Evolutionary conservation across 2,113 vertebrate genomes (phyloP), one percentile per base, ranked within the genome.

Genomic region (Numenius arquata): DNA sequence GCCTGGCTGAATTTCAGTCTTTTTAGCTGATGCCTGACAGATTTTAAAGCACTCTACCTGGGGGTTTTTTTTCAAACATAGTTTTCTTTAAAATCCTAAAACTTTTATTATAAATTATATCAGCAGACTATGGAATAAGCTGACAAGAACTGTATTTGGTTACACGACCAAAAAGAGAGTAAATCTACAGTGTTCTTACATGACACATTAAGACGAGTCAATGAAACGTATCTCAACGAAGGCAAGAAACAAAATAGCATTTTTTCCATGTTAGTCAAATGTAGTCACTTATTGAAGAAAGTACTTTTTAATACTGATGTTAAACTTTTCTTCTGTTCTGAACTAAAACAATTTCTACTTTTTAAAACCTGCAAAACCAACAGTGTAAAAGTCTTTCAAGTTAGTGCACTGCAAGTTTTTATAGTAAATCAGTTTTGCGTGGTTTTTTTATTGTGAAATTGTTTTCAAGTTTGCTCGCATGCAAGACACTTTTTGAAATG

Each of bases 341-440:
- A 93, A 93, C 94, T 93, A 93, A 96, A 97, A 91, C 74, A 92
- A 95, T 96, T 74, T 34, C 80, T 95, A 95, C 65, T 90, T 95
- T 96, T 95, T 92, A 95, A 95, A 95, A 95, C 80, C 96, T 95
- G 96, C 92, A 97, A 95, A 97, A 94, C 88, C 95, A 97, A 96
- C 88, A 95, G 90, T 30, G 86, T 96, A 78, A 90, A 81, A 94
- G 79, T 92, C 96, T 95, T 94, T 92, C 83, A 94, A 93, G 95
- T 96, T 95, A 94, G 92, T 75, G 94, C 70, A 93, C 83, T 76
- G 61, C 70, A 96, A 95, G 65, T 47, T 85, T 73, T 93, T 77
- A 93, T 1, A 90, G 61, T 61, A 96, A 92, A 90, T 78, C 87
- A 95, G 53, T 86, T 96, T 78, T 82, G 92, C 19, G 27, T 91